These are phyloP conservation scores for Leptinotarsa texana DNA, from an alignment of 1,140 invertebrate species.

Conservation along the genomic window DNA sequence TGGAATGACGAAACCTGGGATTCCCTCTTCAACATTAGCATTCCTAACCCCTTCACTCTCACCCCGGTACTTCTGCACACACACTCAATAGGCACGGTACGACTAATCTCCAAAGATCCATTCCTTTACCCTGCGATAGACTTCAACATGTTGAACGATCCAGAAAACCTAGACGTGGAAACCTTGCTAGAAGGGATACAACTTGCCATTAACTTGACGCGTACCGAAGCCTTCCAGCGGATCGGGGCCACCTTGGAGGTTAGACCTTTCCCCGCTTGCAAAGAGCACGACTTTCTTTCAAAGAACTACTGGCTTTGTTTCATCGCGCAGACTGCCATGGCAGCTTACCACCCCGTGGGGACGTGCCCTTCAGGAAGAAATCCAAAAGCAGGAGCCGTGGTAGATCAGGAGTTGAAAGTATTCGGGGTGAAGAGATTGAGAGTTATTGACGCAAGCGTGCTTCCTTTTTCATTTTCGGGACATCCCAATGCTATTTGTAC, in stretches of 20 bases:
- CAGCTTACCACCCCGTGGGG: slow-evolving; percentile 48
- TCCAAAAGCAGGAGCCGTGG: slow-evolving; percentile 30
- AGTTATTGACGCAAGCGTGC: slow-evolving; percentile 48
- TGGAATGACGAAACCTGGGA: slow-evolving; percentile 17
- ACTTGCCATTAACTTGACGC: slow-evolving; percentile 61
- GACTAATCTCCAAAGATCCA: slow-evolving; percentile 69
- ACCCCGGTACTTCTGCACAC: background rate
- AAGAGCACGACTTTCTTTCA: slow-evolving; percentile 60
- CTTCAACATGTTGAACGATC: slow-evolving; percentile 74
- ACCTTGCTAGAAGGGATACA: slow-evolving; percentile 39
- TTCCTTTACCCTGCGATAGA: slow-evolving; percentile 75
- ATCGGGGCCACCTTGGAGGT: slow-evolving; percentile 60
- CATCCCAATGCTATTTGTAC: slow-evolving; percentile 60
- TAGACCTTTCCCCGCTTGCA: background rate
- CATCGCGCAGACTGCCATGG: slow-evolving; percentile 41
- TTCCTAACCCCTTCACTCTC: slow-evolving; percentile 4
- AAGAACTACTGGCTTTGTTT: slow-evolving; percentile 49
- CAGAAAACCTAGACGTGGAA: slow-evolving; percentile 68
- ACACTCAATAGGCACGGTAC: slow-evolving; percentile 64
- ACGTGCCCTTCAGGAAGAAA: slow-evolving; percentile 48
- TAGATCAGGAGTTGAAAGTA: slow-evolving; percentile 37
- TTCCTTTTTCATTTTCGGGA: slow-evolving; percentile 46
- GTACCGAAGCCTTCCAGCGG: slow-evolving; percentile 63
- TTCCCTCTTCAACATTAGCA: background rate
- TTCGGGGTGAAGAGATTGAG: slow-evolving; percentile 40